Conservation (phyloP, 2,888 invertebrate genomes). For the Drosophila sordidapex region DNA sequence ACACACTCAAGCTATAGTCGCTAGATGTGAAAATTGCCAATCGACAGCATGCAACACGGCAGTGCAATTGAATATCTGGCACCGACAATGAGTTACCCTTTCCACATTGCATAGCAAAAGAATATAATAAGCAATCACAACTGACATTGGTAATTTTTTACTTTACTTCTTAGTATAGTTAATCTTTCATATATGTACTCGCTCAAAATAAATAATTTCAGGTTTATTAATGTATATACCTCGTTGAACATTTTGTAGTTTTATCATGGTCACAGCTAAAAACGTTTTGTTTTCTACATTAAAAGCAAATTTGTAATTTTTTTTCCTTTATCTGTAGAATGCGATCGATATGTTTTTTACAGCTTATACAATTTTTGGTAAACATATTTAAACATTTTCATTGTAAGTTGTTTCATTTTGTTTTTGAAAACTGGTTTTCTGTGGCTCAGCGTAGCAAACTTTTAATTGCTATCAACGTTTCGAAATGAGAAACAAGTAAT, state of each 20-base stretch:
- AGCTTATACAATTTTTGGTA: neutral
- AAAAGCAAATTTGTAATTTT: neutral
- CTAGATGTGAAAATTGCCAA: constrained; percentile 47
- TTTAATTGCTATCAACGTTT: constrained; percentile 3
- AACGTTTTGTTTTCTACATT: neutral
- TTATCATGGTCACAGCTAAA: neutral
- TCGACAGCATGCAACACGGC: constrained; percentile 40
- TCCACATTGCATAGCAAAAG: neutral
- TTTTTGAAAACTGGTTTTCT: neutral
- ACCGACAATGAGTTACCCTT: constrained; percentile 28
- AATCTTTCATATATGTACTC: neutral
- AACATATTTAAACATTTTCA: neutral
- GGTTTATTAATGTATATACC: neutral
- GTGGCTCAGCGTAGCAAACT: neutral
- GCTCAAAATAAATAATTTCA: neutral
- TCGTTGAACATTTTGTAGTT: neutral
- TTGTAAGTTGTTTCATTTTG: neutral
- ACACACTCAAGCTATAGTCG: constrained; percentile 1
- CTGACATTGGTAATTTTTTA: neutral
- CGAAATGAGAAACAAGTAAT: constrained; percentile 9
- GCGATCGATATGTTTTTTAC: neutral
- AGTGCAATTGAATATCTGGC: neutral
- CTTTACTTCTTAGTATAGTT: neutral
- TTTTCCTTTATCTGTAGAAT: neutral
- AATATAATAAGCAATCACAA: neutral